A percentile compares a stretch with the other conserved stretches of the same genome.
These are phyloP conservation scores for Pentamera pediparva DNA, from an alignment of 53 echinoderm and acorn worm genomes.

Conservation along the genomic window DNA sequence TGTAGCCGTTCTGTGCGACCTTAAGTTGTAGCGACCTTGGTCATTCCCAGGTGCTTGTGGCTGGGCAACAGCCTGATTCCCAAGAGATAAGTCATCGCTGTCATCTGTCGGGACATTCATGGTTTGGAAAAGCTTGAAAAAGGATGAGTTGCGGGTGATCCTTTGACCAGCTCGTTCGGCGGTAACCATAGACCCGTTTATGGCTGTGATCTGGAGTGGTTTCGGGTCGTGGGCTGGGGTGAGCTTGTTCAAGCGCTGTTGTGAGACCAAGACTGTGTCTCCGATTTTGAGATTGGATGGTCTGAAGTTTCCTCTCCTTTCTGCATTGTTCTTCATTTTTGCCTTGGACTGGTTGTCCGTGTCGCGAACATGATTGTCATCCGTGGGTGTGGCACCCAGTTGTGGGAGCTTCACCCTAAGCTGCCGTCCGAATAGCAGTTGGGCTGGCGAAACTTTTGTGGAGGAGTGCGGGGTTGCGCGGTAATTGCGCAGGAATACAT, in stretches of 20 bases:
- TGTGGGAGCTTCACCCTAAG: not conserved
- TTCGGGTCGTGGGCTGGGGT: not conserved
- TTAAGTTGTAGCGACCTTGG: too few relatives aligned
- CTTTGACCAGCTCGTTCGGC: not conserved
- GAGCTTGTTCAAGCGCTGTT: not conserved
- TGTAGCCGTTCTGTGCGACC: too few relatives aligned
- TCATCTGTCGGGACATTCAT: not conserved
- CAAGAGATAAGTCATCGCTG: not conserved
- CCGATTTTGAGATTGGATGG: not conserved
- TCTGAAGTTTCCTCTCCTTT: not conserved
- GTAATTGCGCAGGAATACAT: conserved; percentile 17
- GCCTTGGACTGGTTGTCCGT: not conserved
- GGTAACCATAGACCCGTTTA: not conserved
- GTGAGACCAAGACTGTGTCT: not conserved
- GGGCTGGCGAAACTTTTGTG: not conserved
- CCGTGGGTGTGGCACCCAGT: not conserved
- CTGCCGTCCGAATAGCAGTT: not conserved
- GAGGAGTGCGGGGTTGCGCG: conserved; percentile 17
- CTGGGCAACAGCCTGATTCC: too few relatives aligned
- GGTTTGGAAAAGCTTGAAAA: not conserved
- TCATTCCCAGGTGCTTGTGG: too few relatives aligned
- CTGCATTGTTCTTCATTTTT: not conserved
- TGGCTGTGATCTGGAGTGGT: not conserved
- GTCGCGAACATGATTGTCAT: not conserved
- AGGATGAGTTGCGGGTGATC: not conserved